Evolutionary conservation across 2,113 vertebrate genomes (phyloP).

Genomic region (Notarius lentiginosus): DNA sequence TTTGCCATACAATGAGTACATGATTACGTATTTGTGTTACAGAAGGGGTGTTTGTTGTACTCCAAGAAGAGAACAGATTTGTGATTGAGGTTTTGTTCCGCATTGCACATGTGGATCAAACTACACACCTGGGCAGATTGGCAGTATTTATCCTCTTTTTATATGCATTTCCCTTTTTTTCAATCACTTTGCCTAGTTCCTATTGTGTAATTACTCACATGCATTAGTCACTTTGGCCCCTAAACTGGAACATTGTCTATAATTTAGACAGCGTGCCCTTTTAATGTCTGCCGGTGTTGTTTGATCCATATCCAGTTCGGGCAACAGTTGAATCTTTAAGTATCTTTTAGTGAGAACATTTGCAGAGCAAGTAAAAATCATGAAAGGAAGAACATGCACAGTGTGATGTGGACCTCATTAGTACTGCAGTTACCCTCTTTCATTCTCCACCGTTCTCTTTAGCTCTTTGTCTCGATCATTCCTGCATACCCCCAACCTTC

Average conservation of each 20-base stretch:
- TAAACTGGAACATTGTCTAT: background rate
- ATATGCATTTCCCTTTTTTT: background rate
- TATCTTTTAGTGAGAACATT: background rate
- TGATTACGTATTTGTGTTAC: background rate
- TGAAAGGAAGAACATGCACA: constrained; percentile 19
- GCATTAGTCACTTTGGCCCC: background rate
- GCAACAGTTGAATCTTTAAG: background rate
- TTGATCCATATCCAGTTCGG: background rate
- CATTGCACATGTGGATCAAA: background rate
- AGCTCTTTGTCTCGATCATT: constrained; percentile 5
- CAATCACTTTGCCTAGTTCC: background rate
- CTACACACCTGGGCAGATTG: background rate
- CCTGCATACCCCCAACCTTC: constrained; percentile 11
- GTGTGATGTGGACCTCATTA: constrained; percentile 22
- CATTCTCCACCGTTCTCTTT: background rate
- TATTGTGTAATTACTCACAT: background rate
- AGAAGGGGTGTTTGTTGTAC: background rate
- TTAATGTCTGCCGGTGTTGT: background rate
- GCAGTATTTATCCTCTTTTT: background rate
- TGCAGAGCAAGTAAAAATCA: constrained; percentile 20
- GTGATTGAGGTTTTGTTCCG: background rate
- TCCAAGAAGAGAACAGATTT: background rate
- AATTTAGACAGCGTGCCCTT: background rate
- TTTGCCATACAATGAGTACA: background rate
- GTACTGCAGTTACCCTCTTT: background rate